These are phyloP conservation scores for Machimus atricapillus DNA, from an alignment of 2,888 invertebrate species.

Conservation along the genomic window DNA sequence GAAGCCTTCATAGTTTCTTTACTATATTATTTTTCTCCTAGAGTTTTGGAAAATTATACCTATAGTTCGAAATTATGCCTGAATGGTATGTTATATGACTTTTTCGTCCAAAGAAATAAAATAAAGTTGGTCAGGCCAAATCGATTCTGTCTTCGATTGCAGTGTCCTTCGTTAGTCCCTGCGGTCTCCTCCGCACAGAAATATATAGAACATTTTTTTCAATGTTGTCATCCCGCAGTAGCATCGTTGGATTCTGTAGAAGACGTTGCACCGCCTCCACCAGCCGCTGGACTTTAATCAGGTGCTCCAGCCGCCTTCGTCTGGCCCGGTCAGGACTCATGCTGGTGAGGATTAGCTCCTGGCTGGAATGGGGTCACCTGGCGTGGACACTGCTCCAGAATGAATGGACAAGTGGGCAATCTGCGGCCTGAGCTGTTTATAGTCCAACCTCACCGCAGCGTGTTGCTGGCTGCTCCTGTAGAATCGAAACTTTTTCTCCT, in stretches of 20 bases:
- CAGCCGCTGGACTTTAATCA: not conserved
- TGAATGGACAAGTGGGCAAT: not conserved
- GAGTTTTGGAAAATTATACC: too few species aligned
- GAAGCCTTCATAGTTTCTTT: too few species aligned
- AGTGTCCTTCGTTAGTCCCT: not conserved
- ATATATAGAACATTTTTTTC: too few species aligned
- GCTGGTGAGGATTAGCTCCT: not conserved
- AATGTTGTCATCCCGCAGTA: not conserved
- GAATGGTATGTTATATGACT: not conserved
- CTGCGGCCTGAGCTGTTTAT: not conserved
- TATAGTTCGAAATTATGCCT: too few species aligned
- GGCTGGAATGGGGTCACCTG: not conserved
- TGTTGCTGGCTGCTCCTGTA: not conserved
- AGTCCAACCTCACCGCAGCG: not conserved
- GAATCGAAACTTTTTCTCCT: not conserved
- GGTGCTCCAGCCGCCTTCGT: not conserved
- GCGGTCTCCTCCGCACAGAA: not conserved
- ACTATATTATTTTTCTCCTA: too few species aligned
- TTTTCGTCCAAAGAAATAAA: not conserved
- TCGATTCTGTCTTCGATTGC: constrained; percentile 2
- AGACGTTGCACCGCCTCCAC: not conserved
- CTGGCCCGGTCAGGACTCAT: not conserved
- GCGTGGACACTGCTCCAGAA: not conserved
- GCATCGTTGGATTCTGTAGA: not conserved
- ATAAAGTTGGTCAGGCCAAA: not conserved